These are phyloP conservation scores for Rhabditoides inermis DNA, from an alignment of 2,888 invertebrate genomes.

Conservation along the genomic window DNA sequence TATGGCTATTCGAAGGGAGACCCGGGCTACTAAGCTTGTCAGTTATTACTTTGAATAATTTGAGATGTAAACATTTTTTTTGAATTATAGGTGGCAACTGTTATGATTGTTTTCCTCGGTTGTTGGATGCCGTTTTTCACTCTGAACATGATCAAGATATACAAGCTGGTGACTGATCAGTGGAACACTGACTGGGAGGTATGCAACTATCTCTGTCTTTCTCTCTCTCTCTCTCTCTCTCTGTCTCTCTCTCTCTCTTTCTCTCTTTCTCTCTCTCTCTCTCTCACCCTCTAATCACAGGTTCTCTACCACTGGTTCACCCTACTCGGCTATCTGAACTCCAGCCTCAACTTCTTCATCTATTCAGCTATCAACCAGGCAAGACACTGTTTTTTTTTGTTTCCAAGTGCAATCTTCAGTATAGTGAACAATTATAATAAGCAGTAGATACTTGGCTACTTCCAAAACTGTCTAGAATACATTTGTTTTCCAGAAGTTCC, in stretches of 20 bases:
- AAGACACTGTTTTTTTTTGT: neutral
- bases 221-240: neutral
- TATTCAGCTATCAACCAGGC: slow-evolving; percentile 56
- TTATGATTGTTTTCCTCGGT: slow-evolving; percentile 56
- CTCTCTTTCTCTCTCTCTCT: neutral
- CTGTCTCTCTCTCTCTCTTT: neutral
- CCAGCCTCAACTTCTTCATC: slow-evolving; percentile 57
- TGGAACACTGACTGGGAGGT: slow-evolving; percentile 40
- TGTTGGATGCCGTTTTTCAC: slow-evolving; percentile 59
- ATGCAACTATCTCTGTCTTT: slow-evolving; percentile 25
- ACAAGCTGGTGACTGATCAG: slow-evolving; percentile 31
- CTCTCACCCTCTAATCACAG: too few species aligned
- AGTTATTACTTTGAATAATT: too few species aligned
- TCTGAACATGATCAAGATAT: slow-evolving; percentile 54
- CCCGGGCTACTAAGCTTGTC: slow-evolving; percentile 52
- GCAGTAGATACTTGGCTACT: neutral
- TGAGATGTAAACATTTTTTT: too few species aligned
- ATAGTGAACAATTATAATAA: neutral
- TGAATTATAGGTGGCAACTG: neutral
- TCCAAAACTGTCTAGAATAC: slow-evolving; percentile 5
- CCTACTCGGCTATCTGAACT: slow-evolving; percentile 56
- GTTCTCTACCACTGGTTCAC: slow-evolving; percentile 44
- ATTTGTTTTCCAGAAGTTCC: slow-evolving; percentile 42
- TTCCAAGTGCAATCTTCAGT: neutral
- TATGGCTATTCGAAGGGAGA: slow-evolving; percentile 51